Base-by-base conservation (phyloP, 2,113 vertebrate species). In the Pogonocichla stellata region DNA sequence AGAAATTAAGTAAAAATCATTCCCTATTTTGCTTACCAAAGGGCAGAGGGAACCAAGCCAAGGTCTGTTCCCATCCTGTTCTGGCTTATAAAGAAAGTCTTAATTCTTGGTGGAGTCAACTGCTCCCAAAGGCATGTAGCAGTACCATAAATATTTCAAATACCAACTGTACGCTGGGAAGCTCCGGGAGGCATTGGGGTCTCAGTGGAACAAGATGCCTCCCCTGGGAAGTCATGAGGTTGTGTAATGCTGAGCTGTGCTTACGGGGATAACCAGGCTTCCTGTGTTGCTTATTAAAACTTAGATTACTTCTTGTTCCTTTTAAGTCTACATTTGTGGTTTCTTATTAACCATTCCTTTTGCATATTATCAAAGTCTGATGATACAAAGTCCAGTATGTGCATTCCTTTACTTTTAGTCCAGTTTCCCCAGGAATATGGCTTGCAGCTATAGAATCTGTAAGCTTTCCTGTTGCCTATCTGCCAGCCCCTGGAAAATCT, bases 291-390 rank as follows among this genome's bases (percentile, higher is more conserved):
- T 88, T 96, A 91, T 90, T 94, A 89, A 90, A 96, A 96, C 57
- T 77, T 48, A 70, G 50, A 86, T 86, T 73, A 80, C 70, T 94
- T 75, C 78, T 96, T 91, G 34, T 70, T 86, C 67, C 69, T 91
- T 92, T 91, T 82, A 94, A 83, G 85, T 92, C 71, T 73, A 53
- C 67, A 12, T 72, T 91, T 74, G 78, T 86, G 82, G 83, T 69
- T 95, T 95, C 86, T 95, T 88, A 89, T 95, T 95, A 92, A 93
- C 90, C 56, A 33, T 82, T 92, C 72, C 56, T 84, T 92, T 42
- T 71, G 75, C 43, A 72, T 86, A 87, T 92, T 96, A 86, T 78
- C 93, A 88, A 91, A 73, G n/a, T 80, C 72, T 95, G 90, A 91
- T 77, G 47, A 95, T 79, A 88, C 83, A 92, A 95, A 96, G 92